Evolutionary conservation across 2,888 invertebrate species (phyloP), one percentile per base, ranked within the genome.

Genomic region (Lithodes maja): DNA sequence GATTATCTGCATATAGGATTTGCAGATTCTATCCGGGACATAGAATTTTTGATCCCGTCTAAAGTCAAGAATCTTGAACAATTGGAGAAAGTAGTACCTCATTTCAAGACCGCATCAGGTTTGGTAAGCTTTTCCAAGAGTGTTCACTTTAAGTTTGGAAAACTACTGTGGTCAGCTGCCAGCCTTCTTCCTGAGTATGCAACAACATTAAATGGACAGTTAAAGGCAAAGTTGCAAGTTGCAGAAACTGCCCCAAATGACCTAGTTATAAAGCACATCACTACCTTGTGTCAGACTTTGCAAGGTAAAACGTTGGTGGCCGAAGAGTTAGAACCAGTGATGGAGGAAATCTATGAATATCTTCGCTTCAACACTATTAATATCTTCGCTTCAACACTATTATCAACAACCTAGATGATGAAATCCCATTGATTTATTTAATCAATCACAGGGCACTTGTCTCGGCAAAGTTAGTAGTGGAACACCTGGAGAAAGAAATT

Each of bases 31-130:
- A 12, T 85, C 2, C 7, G 50, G 7, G 79, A 78, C 9, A 68
- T 53, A 52, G 68, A 85, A 53, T 85, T 85, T 68, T 53, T 79
- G 53, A 54, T 85, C 7, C 85, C 85, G n/a, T n/a, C n/a, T n/a
- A n/a, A n/a, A n/a, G n/a, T n/a, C 49, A 3, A 52, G 12, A 85
- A 17, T 2, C 3, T 12, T n/a, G 49, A 12, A 7, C 1, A 9
- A 15, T 9, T 78, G 33, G 69, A 69, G 49, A 52, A 33, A 53
- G 50, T 85, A 2, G 2, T 79, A 79, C 69, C 79, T 17, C 54
- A 54, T 53, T 79, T 68, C 53, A 15, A 79, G 17, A 85, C 85
- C n/a, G 7, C 17, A 2, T 85, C 85, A 61, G 85, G 85, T 9
- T 33, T 85, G 33, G 9, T 77, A 9, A 55, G 55, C 7, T 79